Evolutionary conservation across 2,888 invertebrate genomes (phyloP).

Genomic region (Marasmarcha lunaedactyla): DNA sequence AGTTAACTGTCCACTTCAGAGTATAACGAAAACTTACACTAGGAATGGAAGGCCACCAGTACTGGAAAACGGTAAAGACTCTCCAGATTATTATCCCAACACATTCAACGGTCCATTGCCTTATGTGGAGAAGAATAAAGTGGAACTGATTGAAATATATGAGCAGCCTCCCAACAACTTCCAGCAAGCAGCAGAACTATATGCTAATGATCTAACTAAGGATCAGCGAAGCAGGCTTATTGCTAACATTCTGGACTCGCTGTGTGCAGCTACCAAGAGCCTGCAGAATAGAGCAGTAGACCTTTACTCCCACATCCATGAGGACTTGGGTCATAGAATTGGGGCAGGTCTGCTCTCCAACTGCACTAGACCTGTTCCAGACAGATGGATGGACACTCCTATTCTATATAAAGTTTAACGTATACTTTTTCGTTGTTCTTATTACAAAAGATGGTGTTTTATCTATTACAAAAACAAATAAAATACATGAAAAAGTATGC

Average conservation of each 20-base stretch:
- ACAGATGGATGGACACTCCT: too few species aligned
- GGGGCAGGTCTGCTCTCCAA: slow-evolving; percentile 16
- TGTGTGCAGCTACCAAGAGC: slow-evolving; percentile 75
- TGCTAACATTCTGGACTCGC: slow-evolving; percentile 79
- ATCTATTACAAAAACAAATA: too few species aligned
- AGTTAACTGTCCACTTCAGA: slow-evolving; percentile 12
- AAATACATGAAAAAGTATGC: too few species aligned
- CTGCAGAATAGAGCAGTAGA: slow-evolving; percentile 72
- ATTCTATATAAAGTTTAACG: too few species aligned
- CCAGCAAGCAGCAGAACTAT: slow-evolving; percentile 82
- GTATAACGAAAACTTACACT: slow-evolving; percentile 11
- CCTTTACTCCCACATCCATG: slow-evolving; percentile 82
- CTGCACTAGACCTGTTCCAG: too few species aligned
- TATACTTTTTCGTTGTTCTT: too few species aligned
- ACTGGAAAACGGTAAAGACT: slow-evolving; percentile 80
- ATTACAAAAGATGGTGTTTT: too few species aligned
- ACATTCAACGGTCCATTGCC: slow-evolving; percentile 84
- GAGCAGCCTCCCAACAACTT: slow-evolving; percentile 62
- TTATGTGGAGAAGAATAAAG: slow-evolving; percentile 38
- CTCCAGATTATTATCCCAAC: slow-evolving; percentile 92
- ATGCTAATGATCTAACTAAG: slow-evolving; percentile 77
- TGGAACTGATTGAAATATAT: neutral
- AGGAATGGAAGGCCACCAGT: slow-evolving; percentile 69
- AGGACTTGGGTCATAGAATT: slow-evolving; percentile 76
- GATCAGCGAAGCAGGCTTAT: slow-evolving; percentile 78